These are phyloP conservation scores for Leptopilina boulardi DNA, from an alignment of 1,140 invertebrate species.

Conservation along the genomic window DNA sequence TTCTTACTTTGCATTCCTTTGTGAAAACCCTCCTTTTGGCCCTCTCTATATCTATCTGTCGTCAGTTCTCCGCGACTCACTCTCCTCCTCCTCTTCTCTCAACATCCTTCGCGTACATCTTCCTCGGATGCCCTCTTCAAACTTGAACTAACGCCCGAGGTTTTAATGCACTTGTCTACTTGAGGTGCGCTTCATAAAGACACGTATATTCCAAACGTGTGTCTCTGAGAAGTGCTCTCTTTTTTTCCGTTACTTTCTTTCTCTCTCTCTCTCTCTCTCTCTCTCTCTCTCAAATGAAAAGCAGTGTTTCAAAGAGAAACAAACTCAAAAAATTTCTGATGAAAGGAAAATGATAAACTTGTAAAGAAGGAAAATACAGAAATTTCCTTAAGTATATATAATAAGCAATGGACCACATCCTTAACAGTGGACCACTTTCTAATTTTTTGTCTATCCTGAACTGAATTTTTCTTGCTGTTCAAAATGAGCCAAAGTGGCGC, in stretches of 20 bases:
- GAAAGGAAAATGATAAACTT: constrained; percentile 38
- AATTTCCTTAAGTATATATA: no score
- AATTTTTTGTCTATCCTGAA: no score
- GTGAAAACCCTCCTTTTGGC: constrained; percentile 68
- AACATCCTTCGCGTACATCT: constrained; percentile 46
- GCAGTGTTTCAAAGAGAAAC: constrained; percentile 56
- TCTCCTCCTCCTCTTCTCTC: constrained; percentile 45
- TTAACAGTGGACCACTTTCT: no score
- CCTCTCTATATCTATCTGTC: constrained; percentile 57
- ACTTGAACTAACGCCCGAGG: constrained; percentile 74
- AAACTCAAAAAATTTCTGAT: constrained; percentile 49
- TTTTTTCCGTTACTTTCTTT: no score
- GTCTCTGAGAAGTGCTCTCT: not conserved
- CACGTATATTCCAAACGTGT: constrained; percentile 69
- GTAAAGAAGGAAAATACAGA: no score
- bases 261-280: not conserved
- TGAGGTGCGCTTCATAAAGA: constrained; percentile 74
- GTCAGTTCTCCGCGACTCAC: constrained; percentile 35
- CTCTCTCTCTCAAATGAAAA: constrained; percentile 45
- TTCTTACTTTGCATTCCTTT: constrained; percentile 77
- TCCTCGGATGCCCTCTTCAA: constrained; percentile 62
- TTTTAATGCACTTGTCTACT: constrained; percentile 77
- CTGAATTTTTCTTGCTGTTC: no score
- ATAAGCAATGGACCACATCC: no score
- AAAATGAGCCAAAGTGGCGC: no score